phyloP scores from a whole-genome alignment of 2,888 invertebrate species.

The Glaucopsyche alexis region DNA sequence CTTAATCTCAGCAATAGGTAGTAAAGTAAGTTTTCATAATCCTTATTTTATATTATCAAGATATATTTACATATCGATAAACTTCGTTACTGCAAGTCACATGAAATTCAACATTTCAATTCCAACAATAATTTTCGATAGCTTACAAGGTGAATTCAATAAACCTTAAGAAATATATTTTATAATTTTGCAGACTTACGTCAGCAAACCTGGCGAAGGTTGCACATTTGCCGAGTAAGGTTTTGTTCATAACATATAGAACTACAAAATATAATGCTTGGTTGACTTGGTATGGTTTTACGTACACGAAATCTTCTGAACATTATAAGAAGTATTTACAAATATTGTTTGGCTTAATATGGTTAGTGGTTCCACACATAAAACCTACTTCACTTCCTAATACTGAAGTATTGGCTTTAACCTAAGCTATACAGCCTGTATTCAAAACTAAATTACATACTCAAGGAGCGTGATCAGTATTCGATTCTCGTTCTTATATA shows the following conservation, averaged over 20 bases:
- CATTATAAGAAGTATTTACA: too few species aligned
- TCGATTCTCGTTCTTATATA: too few species aligned
- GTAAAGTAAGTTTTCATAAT: background rate
- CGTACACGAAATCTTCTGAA: background rate
- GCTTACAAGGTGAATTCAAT: constrained; percentile 11
- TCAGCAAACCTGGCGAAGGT: constrained; percentile 22
- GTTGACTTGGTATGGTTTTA: background rate
- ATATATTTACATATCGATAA: background rate
- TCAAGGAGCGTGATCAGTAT: too few species aligned
- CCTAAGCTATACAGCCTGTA: too few species aligned
- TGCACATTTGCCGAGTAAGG: background rate
- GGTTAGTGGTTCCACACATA: background rate
- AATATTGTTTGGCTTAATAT: background rate
- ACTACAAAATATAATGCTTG: background rate
- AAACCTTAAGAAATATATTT: constrained; percentile 6
- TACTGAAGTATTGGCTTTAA: too few species aligned
- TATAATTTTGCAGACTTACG: constrained; percentile 11
- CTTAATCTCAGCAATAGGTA: too few species aligned
- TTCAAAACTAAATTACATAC: too few species aligned
- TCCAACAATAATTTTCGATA: constrained; percentile 2
- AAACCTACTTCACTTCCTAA: background rate
- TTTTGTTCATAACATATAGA: background rate
- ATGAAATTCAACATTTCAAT: background rate
- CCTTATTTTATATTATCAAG: background rate
- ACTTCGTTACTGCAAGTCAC: background rate